Percentiles rank a stretch among this genome's conserved stretches.
phyloP scores from a whole-genome alignment of 2,113 vertebrate species.

The Lasiurus cinereus region DNA sequence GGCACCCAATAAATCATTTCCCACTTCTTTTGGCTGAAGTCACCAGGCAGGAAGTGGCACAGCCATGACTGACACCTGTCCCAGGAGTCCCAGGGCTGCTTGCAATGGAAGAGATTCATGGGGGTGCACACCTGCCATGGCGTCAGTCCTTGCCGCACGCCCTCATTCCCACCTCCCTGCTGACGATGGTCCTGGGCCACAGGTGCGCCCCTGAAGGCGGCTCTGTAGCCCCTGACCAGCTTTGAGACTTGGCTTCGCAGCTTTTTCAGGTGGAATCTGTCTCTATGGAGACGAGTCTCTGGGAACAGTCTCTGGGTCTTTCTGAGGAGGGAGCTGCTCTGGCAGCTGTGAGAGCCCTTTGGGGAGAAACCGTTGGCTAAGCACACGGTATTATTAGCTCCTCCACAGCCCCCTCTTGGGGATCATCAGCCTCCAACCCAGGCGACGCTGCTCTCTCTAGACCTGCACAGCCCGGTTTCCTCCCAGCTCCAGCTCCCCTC shows the following conservation, averaged over 20 bases:
- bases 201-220: neutral
- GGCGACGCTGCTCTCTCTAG: neutral
- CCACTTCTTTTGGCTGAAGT: conserved; percentile 21
- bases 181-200: fast-evolving
- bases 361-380: conserved; percentile 27
- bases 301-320: neutral
- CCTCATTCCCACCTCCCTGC: neutral
- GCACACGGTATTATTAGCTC: neutral
- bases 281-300: neutral
- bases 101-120: neutral
- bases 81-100: neutral
- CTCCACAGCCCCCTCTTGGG: neutral
- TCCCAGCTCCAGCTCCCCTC: neutral
- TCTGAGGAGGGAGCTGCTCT: neutral
- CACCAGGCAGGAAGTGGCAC: neutral
- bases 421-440: neutral
- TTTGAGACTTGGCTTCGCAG: neutral
- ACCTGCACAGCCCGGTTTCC: neutral
- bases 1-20: conserved; percentile 21
- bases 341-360: neutral
- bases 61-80: conserved; percentile 1
- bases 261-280: neutral
- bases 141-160: neutral
- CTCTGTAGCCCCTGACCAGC: neutral
- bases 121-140: neutral